Base-by-base conservation (phyloP, 2,888 invertebrate genomes). In the Campoplex nolae region DNA sequence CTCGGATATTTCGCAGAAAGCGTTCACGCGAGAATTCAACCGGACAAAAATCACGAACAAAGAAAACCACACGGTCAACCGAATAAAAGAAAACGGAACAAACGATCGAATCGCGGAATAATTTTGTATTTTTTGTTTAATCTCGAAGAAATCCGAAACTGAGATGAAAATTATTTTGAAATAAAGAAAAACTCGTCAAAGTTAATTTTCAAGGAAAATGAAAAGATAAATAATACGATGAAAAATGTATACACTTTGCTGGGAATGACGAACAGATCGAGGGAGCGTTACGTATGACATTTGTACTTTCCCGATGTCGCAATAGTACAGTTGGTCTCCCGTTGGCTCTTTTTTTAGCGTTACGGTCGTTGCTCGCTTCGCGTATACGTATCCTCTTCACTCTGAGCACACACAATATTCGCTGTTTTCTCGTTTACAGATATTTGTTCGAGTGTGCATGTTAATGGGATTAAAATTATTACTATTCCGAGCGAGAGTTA, bases 321-420 rank as follows among this genome's bases (percentile, higher is more conserved):
- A 74, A 81, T 54, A 74, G 35, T 38, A 54, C 77, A 48, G 56
- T 75, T 51, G 38, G 67, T 51, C 54, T 54, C 48, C 54, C 54
- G 54, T 42, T 35, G 16, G 28, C 65, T 68, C 73, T 68, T 83
- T 81, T 80, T 76, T n/a, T 48, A 45, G 38, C 84, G 86, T 84
- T 84, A 86, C 86, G 86, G 77, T 86, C 84, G 86, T 84, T 84
- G 81, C 75, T 73, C 83, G 76, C 77, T 56, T 68, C 80, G 67
- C 74, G 70, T 45, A 71, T 45, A 23, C 38, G 6, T 82, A 80
- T 73, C 77, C 65, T 77, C 80, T 23, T 77, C 67, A 32, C 67
- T 35, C 73, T 73, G 28, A 65, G 28, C 45, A 51, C 62, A 51
- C 62, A 56, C 42, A 51, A 76, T 82, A 71, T 86, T 70, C 54